A percentile compares a stretch with the other conserved stretches of the same genome.
These are phyloP conservation scores for Nomada flava DNA, from an alignment of 2,888 invertebrate species.

Conservation along the genomic window DNA sequence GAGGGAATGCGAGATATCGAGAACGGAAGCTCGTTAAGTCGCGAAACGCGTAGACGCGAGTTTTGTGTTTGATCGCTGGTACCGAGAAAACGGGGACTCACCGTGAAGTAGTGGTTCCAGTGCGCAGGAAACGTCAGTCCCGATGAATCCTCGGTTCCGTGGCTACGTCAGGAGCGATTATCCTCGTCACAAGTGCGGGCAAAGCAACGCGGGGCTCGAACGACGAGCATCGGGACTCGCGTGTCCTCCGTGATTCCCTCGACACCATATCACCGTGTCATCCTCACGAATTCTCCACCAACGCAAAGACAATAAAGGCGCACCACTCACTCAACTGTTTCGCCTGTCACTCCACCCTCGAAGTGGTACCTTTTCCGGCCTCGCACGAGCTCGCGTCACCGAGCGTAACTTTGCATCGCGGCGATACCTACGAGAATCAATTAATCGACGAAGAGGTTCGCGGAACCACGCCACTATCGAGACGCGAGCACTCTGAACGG, in stretches of 20 bases:
- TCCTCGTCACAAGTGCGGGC: constrained; percentile 42
- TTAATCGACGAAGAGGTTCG: not conserved
- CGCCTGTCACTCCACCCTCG: constrained; percentile 50
- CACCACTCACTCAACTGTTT: constrained; percentile 63
- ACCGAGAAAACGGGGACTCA: constrained; percentile 70
- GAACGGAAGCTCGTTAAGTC: not conserved
- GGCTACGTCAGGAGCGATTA: constrained; percentile 61
- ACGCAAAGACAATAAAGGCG: constrained; percentile 44
- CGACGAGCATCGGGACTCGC: constrained; percentile 69
- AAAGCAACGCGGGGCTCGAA: constrained; percentile 49
- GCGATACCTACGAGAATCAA: not conserved
- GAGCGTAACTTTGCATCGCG: constrained; percentile 28
- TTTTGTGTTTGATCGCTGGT: not conserved
- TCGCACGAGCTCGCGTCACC: constrained; percentile 42
- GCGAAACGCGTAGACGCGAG: not conserved
- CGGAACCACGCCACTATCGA: constrained; percentile 7
- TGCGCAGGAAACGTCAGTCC: constrained; percentile 77
- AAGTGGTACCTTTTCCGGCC: constrained; percentile 14
- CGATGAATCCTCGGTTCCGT: constrained; percentile 56
- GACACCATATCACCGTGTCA: constrained; percentile 76
- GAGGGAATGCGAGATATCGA: not conserved
- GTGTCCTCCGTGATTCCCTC: constrained; percentile 63
- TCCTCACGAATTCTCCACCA: constrained; percentile 60
- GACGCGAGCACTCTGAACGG: not conserved
- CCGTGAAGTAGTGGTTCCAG: constrained; percentile 81